A percentile compares a stretch with the other conserved stretches of the same genome.
phyloP scores from a whole-genome alignment of 2,797 vertebrate genomes.

The Myotis pilosus region DNA sequence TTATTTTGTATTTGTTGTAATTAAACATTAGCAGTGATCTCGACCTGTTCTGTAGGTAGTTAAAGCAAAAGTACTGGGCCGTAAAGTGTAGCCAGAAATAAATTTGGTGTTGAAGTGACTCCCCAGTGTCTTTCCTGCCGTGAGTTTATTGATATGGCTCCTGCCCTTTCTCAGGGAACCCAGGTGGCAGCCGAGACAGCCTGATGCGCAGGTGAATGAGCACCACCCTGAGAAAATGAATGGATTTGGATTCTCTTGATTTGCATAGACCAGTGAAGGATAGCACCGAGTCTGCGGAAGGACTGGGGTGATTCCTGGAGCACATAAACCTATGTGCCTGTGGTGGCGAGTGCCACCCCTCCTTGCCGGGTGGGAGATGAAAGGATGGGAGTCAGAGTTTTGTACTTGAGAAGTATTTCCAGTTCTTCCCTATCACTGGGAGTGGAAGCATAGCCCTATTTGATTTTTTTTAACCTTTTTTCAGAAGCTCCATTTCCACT shows the following conservation, averaged over 20 bases:
- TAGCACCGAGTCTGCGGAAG: not conserved
- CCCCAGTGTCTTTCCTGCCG: not conserved
- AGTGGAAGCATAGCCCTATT: slow-evolving; percentile 19
- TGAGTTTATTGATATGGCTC: not conserved
- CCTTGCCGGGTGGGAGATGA: not conserved
- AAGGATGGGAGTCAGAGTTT: not conserved
- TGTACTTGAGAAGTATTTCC: not conserved
- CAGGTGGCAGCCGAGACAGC: not conserved
- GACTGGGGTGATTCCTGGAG: not conserved
- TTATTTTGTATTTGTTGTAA: slow-evolving; percentile 61
- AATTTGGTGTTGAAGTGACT: not conserved
- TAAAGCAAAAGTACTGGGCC: not conserved
- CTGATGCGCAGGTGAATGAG: not conserved
- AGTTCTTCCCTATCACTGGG: slow-evolving; percentile 79
- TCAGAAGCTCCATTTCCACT: not conserved
- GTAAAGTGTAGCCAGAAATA: not conserved
- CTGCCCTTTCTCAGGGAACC: not conserved
- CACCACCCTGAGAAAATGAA: not conserved
- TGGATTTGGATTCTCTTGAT: not conserved
- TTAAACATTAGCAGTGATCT: slow-evolving; percentile 46
- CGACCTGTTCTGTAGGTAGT: slow-evolving; percentile 10
- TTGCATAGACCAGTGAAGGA: not conserved
- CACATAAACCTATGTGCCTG: not conserved
- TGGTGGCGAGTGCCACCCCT: not conserved
- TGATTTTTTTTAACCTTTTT: not conserved